phyloP scores from a whole-genome alignment of 1,140 invertebrate genomes.

The Trigoniulus corallinus region DNA sequence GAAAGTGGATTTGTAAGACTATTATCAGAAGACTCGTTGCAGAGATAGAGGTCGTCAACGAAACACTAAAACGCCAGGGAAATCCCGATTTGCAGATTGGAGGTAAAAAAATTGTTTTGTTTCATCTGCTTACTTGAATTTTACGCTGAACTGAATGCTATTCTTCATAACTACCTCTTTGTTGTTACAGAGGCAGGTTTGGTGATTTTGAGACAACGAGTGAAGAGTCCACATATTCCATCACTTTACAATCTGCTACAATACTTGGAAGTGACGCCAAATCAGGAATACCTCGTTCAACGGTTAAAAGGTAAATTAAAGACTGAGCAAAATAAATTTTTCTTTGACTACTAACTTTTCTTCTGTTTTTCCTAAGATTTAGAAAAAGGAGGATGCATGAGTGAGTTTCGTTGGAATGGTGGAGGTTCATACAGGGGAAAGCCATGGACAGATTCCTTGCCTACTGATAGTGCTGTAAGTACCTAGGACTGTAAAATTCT shows the following conservation, averaged over 20 bases:
- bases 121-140: neutral
- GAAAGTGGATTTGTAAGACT: slow-evolving; percentile 66
- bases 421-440: slow-evolving; percentile 51
- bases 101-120: slow-evolving; percentile 16
- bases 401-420: slow-evolving; percentile 61
- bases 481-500: no score
- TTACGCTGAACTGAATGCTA: no score
- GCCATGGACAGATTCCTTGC: slow-evolving; percentile 57
- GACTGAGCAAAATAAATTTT: neutral
- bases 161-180: slow-evolving; percentile 7
- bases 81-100: slow-evolving; percentile 52
- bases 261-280: slow-evolving; percentile 55
- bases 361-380: slow-evolving; percentile 33
- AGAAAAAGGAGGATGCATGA: slow-evolving; percentile 57
- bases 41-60: slow-evolving; percentile 52
- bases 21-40: slow-evolving; percentile 46
- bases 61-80: slow-evolving; percentile 43
- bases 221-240: slow-evolving; percentile 44
- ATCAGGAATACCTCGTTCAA: slow-evolving; percentile 66
- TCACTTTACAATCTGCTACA: slow-evolving; percentile 48
- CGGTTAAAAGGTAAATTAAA: slow-evolving; percentile 43
- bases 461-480: slow-evolving; percentile 58
- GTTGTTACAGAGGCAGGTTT: slow-evolving; percentile 22
- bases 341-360: neutral
- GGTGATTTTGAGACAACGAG: slow-evolving; percentile 28